Base-by-base conservation (phyloP, 2,888 invertebrate genomes). In the Caenorhabditis sp. region DNA sequence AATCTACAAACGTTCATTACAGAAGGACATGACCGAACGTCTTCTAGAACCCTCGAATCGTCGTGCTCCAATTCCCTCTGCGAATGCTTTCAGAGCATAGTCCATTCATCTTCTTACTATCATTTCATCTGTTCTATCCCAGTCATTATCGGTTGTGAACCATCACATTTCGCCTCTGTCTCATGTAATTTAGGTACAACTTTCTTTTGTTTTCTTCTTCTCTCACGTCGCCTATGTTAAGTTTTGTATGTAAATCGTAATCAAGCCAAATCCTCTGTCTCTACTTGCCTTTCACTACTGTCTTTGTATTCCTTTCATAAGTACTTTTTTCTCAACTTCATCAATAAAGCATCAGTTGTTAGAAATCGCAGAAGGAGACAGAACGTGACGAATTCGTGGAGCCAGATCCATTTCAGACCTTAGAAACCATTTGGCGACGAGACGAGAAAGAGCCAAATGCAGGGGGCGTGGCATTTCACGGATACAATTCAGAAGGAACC, bases 1-100 rank as follows among this genome's bases (percentile, higher is more conserved):
- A 49, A 51, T 2, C 47, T 28, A n/a, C n/a, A n/a, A n/a, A n/a
- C n/a, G n/a, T 41, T n/a, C 41, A 12, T 24, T 88, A 24, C 86
- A 89, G 87, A 88, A 86, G 63, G 89, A 89, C 51, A 89, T 89
- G 89, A 89, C 88, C 2, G 89, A 88, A 76, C 82, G 89, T 22
- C 87, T 89, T 61, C 69, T 88, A 54, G 87, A 87, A 44, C 75
- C 80, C 14, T 70, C 80, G 10, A 75, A 68, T 68, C 84, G 80
- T 31, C 80, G 84, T 68, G 84, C 68, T 49, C 80, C 84, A 26
- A 84, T 84, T 28, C 84, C 80, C 6, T 79, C 80, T 38, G 70
- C 80, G 4, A 76, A 80, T 26, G 84, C 84, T 16, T 80, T 80
- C 66, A 51, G 69, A 19, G 22, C 19, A 14, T 54, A 22, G 26